These are phyloP conservation scores for Neodiprion virginianus DNA, from an alignment of 1,140 invertebrate species.

Conservation along the genomic window DNA sequence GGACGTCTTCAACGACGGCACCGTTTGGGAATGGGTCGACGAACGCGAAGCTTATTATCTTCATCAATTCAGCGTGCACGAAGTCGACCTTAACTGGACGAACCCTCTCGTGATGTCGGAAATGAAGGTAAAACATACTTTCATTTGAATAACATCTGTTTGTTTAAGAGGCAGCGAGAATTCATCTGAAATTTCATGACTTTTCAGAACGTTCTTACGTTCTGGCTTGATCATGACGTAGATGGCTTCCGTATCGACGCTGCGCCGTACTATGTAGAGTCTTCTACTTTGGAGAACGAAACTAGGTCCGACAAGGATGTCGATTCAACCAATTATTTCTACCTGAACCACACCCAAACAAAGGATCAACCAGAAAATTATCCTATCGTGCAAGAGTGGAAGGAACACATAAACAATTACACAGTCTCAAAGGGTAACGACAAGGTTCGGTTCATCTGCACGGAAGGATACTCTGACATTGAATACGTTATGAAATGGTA, in stretches of 20 bases:
- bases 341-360: conserved; percentile 68
- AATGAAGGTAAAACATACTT: conserved; percentile 44
- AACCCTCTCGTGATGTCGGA: conserved; percentile 55
- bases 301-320: conserved; percentile 57
- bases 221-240: conserved; percentile 78
- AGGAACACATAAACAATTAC: conserved; percentile 63
- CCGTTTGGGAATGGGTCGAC: conserved; percentile 54
- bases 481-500: conserved; percentile 65
- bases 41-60: conserved; percentile 58
- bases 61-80: conserved; percentile 55
- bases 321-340: conserved; percentile 63
- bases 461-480: conserved; percentile 62
- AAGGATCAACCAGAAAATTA: conserved; percentile 63
- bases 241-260: conserved; percentile 79
- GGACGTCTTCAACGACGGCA: conserved; percentile 19
- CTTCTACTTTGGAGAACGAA: conserved; percentile 63
- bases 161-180: too few relatives aligned
- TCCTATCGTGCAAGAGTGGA: conserved; percentile 66
- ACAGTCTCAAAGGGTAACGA: conserved; percentile 51
- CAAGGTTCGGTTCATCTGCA: conserved; percentile 57
- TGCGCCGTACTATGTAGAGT: conserved; percentile 67
- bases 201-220: conserved; percentile 68
- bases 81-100: conserved; percentile 64
- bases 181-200: neutral
- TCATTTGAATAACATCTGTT: too few relatives aligned